phyloP scores from a whole-genome alignment of 2,888 invertebrate species.

The Meiosimyza decipiens region DNA sequence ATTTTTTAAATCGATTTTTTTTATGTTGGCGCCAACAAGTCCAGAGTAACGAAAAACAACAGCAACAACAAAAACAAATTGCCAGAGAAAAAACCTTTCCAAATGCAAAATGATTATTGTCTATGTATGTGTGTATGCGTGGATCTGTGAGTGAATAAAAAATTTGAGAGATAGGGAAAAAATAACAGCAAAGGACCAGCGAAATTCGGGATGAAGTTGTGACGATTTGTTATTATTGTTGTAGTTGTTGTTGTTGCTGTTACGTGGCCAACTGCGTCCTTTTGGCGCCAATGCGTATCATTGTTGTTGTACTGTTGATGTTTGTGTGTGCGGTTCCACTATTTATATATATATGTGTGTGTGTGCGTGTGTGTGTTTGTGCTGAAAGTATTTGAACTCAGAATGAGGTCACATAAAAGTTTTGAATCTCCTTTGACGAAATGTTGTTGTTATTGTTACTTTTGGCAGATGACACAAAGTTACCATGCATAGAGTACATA shows the following conservation, averaged over 20 bases:
- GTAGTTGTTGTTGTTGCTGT: too few species aligned
- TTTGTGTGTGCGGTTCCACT: too few species aligned
- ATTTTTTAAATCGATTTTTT: slow-evolving; percentile 30
- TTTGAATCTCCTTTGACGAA: slow-evolving; percentile 40
- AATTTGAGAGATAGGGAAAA: neutral
- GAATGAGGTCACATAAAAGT: slow-evolving; percentile 41
- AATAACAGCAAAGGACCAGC: neutral
- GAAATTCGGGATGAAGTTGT: neutral
- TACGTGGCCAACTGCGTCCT: too few species aligned
- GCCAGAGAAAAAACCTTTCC: neutral
- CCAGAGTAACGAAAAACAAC: slow-evolving; percentile 6
- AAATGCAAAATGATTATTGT: too few species aligned
- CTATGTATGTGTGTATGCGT: too few species aligned
- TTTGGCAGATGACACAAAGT: too few species aligned
- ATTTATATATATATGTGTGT: neutral
- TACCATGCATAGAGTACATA: too few species aligned
- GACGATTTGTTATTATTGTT: neutral
- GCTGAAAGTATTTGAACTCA: slow-evolving; percentile 37
- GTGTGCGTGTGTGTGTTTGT: slow-evolving; percentile 31
- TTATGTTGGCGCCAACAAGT: slow-evolving; percentile 38
- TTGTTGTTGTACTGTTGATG: slow-evolving; percentile 40
- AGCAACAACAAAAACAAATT: neutral
- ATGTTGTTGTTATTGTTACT: neutral
- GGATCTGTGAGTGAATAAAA: too few species aligned
- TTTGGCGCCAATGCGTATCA: too few species aligned